These are phyloP conservation scores for Leiothrix lutea DNA, from an alignment of 2,113 vertebrate genomes.

Conservation along the genomic window DNA sequence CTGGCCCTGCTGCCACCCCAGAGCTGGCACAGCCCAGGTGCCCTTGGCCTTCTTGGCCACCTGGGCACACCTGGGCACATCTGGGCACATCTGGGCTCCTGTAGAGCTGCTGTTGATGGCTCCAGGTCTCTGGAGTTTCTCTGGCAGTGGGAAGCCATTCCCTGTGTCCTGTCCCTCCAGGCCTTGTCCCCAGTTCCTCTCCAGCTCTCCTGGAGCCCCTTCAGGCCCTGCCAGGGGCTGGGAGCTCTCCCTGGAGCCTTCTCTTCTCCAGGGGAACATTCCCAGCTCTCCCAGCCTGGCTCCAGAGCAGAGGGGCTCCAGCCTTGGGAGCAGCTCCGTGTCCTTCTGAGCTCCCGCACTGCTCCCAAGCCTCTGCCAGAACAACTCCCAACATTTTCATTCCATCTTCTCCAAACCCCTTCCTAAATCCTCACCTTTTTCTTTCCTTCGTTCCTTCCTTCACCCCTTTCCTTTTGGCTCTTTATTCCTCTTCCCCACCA, in stretches of 20 bases:
- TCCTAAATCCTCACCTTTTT: not conserved
- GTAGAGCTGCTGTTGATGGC: rapidly evolving
- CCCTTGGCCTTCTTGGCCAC: not conserved
- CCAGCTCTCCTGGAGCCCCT: not conserved
- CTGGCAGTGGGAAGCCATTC: not conserved
- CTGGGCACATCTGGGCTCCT: not conserved
- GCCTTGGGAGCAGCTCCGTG: rapidly evolving
- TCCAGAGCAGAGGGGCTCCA: not conserved
- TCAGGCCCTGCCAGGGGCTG: no score
- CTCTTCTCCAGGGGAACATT: not conserved
- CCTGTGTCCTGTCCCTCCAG: not conserved
- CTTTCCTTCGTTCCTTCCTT: rapidly evolving
- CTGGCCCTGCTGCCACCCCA: not conserved
- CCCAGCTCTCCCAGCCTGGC: no score
- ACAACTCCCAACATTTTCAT: rapidly evolving
- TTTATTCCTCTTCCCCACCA: rapidly evolving
- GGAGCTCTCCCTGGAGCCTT: not conserved
- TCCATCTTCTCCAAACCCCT: not conserved
- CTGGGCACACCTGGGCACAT: not conserved
- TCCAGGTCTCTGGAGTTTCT: not conserved
- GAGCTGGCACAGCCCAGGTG: not conserved
- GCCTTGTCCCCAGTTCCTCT: not conserved
- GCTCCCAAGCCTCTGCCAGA: rapidly evolving
- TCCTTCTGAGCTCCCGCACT: not conserved
- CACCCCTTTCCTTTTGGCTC: not conserved